Base-by-base conservation (phyloP, 2,888 invertebrate species). In the Aquatica leii region DNA sequence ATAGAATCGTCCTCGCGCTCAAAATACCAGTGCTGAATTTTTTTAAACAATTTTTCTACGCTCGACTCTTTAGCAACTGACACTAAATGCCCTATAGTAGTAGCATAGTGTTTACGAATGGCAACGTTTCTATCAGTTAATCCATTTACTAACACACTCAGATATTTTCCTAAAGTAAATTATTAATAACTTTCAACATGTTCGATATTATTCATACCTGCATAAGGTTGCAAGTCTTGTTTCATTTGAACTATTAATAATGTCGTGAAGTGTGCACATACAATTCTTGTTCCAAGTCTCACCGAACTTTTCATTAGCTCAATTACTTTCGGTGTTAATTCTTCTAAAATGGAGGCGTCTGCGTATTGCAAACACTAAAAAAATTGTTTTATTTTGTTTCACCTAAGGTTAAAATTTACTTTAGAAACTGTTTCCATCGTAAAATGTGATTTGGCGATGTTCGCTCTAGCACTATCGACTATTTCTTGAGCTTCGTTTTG, bases 371-470 rank as follows among this genome's bases (percentile, higher is more conserved):
- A 83, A 71, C 87, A 87, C 87, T 87, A 81, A 24, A 71, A 60
- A 59, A 37, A 18, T 15, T 53, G 37, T 15, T 54, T 12, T 46
- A 12, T 35, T 24, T 37, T 37, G 43, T 12, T 11, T 18, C 20
- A 8, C 4, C 6, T 6, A 24, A 4, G 8, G 1, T 15, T 15
- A 49, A 57, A 54, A 69, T 72, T 71, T 77, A 91, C 92, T 83
- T 92, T 91, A 43, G 91, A 88, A 35, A 95, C 90, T 1, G 94
- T 93, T 75, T 95, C 94, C 68, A 93, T 94, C 63, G 95, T 94
- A 64, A 94, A 92, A 78, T 96, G 94, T 0, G 90, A 90, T 74
- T 91, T 90, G 0, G 94, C 93, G 1, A 91, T 90, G 57, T 88
- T 90, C 5, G 94, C 92, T 59, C 96, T 84, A 62, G 91, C 86